Base-by-base conservation (phyloP, 2,888 invertebrate genomes). In the Cephus nigrinus region DNA sequence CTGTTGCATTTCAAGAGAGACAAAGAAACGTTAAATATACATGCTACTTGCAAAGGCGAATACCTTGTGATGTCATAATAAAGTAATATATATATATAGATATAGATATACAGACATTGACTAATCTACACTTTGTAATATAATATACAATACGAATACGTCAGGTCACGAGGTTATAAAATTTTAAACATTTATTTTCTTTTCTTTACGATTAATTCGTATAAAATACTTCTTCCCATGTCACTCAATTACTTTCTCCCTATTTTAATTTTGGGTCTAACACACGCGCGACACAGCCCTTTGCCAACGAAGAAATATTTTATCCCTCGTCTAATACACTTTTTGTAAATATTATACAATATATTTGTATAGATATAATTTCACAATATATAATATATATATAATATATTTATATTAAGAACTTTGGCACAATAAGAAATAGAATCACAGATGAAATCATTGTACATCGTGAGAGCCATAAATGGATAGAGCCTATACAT, bases 341-440 rank as follows among this genome's bases (percentile, higher is more conserved):
- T 76, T 73, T 84, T 86, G 84, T 84, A 86, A 88, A 87, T 86
- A 86, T 86, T 84, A 82, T 86, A 86, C 80, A 85, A 87, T 86
- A 84, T 79, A 68, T 75, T 77, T 83, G 82, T 85, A 80, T 86
- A 85, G 83, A 84, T 84, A 78, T 81, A 82, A 78, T 78, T 82
- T 77, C 82, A 76, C 80, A 79, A 80, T 77, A 77, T 79, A 79
- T 80, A 79, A 71, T 80, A 75, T 82, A 75, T 73, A 78, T 79
- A 80, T 80, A 79, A 79, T 83, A 78, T 81, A 82, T 85, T 84
- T 87, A 84, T 86, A 84, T 86, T 83, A 86, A 83, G 85, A 88
- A 87, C 87, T 88, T 90, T 90, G 90, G 90, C 90, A 90, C 90
- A 87, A 88, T 89, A 87, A 90, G 90, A 90, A 89, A 89, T 88